Base-by-base conservation (phyloP, 1,140 invertebrate genomes). In the Sycophaga agraensis region DNA sequence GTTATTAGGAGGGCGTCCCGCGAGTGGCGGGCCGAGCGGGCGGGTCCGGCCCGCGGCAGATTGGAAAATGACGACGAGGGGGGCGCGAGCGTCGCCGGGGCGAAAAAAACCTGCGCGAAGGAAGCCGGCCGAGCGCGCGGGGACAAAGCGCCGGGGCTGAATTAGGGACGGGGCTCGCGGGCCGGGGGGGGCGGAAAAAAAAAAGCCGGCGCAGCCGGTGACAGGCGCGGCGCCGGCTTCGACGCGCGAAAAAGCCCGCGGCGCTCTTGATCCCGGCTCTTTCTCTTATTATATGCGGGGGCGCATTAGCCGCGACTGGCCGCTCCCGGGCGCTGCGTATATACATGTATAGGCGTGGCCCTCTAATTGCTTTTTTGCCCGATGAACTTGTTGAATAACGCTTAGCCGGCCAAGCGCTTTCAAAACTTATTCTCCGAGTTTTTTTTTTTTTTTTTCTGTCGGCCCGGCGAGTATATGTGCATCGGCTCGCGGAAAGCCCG, bases 21-120 rank as follows among this genome's bases (percentile, higher is more conserved):
- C n/a, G n/a, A n/a, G n/a, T 63, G 21, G 2, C 11, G 51, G 39
- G 26, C 16, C 5, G 17, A 24, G 35, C 17, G 26, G 28, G 28
- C 39, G 16, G 51, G 63, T 58, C 59, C n/a, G n/a, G 59, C 66
- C 59, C 57, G 46, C 40, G 35, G 55, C 62, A 66, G 66, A 70
- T 58, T 46, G 55, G 31, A 17, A 58, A 49, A 49, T 58, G 21
- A 26, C 24, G 56, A 49, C n/a, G 45, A 31, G n/a, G 1, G 34
- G 5, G 9, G n/a, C 12, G 12, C n/a, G n/a, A n/a, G 4, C 12
- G 16, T 8, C 26, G 6, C 7, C 1, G 49, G 14, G 0, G 31
- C 24, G 2, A 17, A 24, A 37, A 46, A n/a, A 12, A 22, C 6
- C 0, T 24, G 31, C 8, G 6, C 1, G 14, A 21, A 35, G 17